phyloP scores from a whole-genome alignment of 2,888 invertebrate genomes.

The Sphaerophoria taeniata region DNA sequence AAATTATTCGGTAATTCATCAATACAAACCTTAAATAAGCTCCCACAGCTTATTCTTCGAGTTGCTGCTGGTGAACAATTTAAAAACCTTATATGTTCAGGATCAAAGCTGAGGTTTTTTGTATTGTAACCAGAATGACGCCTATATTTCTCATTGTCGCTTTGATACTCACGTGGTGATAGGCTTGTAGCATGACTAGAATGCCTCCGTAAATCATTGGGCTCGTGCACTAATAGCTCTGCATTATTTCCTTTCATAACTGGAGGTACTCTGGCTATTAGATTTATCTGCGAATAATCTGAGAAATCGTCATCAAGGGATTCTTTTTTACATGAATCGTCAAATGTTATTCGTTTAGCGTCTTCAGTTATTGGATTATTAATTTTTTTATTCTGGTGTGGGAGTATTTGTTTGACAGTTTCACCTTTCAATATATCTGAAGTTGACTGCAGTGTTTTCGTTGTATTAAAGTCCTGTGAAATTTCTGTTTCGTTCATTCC shows the following conservation, averaged over 20 bases:
- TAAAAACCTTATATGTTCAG: slow-evolving; percentile 86
- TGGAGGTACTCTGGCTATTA: slow-evolving; percentile 90
- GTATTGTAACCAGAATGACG: slow-evolving; percentile 84
- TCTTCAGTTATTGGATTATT: slow-evolving; percentile 77
- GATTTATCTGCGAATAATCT: slow-evolving; percentile 87
- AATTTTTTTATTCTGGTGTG: slow-evolving; percentile 54
- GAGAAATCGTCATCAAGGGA: slow-evolving; percentile 83
- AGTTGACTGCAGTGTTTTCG: slow-evolving; percentile 74
- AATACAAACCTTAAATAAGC: slow-evolving; percentile 88
- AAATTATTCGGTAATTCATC: background rate
- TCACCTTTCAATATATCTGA: slow-evolving; percentile 74
- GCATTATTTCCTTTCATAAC: slow-evolving; percentile 86
- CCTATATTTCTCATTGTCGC: slow-evolving; percentile 82
- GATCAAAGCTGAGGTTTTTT: slow-evolving; percentile 86
- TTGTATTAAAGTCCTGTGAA: slow-evolving; percentile 65
- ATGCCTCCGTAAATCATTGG: slow-evolving; percentile 82
- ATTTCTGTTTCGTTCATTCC: slow-evolving; percentile 76
- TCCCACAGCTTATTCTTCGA: slow-evolving; percentile 95
- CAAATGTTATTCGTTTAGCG: slow-evolving; percentile 83
- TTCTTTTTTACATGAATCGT: slow-evolving; percentile 83
- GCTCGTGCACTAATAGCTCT: slow-evolving; percentile 82
- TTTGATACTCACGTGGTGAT: slow-evolving; percentile 83
- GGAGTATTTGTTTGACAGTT: slow-evolving; percentile 56
- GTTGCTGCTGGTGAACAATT: slow-evolving; percentile 93
- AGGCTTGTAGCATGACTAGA: slow-evolving; percentile 83